Conservation (phyloP, 2,113 vertebrate genomes). For the Phyllostomus hastatus region DNA sequence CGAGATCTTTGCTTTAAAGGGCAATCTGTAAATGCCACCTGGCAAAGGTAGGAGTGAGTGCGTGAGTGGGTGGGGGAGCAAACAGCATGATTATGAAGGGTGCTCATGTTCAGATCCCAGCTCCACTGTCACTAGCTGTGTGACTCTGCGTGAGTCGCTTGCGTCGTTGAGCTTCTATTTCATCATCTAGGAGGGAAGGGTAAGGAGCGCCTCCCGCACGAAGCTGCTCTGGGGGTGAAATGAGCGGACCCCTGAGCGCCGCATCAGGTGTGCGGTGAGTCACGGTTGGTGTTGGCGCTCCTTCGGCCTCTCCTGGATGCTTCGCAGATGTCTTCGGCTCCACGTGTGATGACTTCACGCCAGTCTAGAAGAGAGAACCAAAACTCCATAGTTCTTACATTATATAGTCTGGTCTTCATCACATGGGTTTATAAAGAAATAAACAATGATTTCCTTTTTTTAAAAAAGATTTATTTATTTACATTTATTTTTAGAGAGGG, state of each 20-base stretch:
- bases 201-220: not conserved
- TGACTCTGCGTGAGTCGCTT: not conserved
- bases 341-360: not conserved
- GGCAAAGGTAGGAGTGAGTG: not conserved
- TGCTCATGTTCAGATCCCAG: not conserved
- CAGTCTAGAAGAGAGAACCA: not conserved
- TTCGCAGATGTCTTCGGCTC: not conserved
- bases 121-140: not conserved
- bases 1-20: not conserved
- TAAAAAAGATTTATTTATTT: too few species aligned
- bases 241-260: not conserved
- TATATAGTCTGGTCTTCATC: not conserved
- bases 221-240: not conserved
- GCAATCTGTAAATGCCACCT: not conserved
- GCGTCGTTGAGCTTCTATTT: not conserved
- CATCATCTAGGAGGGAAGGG: not conserved
- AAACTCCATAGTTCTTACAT: not conserved
- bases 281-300: rapidly evolving
- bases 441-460: not conserved
- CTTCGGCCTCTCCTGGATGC: not conserved
- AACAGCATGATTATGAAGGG: not conserved
- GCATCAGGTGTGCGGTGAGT: not conserved
- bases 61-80: too few species aligned
- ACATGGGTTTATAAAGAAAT: not conserved
- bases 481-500: too few species aligned